These are phyloP conservation scores for Apamea epomidion DNA, from an alignment of 2,888 invertebrate species.

Conservation along the genomic window DNA sequence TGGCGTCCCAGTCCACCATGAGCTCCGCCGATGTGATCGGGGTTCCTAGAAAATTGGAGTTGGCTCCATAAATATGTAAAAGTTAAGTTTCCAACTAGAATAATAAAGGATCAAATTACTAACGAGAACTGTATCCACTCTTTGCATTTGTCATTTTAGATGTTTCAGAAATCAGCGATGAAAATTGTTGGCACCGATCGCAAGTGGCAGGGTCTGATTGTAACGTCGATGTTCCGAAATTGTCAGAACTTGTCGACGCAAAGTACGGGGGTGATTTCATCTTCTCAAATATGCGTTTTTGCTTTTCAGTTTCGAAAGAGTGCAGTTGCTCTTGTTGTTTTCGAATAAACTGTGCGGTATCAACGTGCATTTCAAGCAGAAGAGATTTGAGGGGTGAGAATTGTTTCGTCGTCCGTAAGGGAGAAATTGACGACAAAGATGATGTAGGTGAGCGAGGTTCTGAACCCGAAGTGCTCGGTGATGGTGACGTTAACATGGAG, in stretches of 20 bases:
- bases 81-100: neutral
- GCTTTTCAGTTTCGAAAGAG: conserved; percentile 9
- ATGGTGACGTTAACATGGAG: conserved; percentile 16
- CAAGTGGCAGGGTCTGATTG: neutral
- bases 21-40: conserved; percentile 81
- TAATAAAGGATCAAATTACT: conserved; percentile 54
- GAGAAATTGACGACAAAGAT: neutral
- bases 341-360: conserved; percentile 36
- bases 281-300: conserved; percentile 17
- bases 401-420: neutral
- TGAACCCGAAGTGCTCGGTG: conserved; percentile 25
- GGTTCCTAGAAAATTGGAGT: conserved; percentile 68
- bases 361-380: conserved; percentile 44
- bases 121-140: conserved; percentile 73
- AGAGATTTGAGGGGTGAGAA: conserved; percentile 31
- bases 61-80: neutral
- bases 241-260: conserved; percentile 57
- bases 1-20: conserved; percentile 85
- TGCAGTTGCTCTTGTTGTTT: conserved; percentile 31
- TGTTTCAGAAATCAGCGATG: conserved; percentile 55
- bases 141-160: conserved; percentile 52
- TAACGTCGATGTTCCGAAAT: conserved; percentile 34
- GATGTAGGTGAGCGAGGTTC: neutral
- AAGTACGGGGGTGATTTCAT: conserved; percentile 48
- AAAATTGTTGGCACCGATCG: conserved; percentile 63